phyloP scores from a whole-genome alignment of 2,797 vertebrate species.

The Gambelia wislizenii region DNA sequence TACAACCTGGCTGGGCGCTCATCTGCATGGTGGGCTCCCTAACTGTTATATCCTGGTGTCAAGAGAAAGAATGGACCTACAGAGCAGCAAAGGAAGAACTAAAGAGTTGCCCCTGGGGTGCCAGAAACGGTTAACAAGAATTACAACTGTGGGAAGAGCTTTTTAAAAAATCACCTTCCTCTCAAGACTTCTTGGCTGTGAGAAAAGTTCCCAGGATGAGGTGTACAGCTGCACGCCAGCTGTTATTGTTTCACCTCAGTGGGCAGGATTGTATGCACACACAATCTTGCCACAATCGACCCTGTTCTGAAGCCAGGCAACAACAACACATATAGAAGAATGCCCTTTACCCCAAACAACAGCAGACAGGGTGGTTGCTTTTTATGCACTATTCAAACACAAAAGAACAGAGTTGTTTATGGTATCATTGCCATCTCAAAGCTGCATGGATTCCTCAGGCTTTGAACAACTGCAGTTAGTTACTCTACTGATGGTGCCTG shows the following conservation, averaged over 20 bases:
- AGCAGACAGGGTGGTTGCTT: background rate
- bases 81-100: background rate
- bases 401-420: background rate
- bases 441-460: background rate
- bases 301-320: conserved; percentile 38
- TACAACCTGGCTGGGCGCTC: background rate
- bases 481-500: background rate
- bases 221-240: conserved; percentile 72
- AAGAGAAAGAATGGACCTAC: background rate
- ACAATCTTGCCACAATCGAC: conserved; percentile 30
- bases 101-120: conserved; percentile 18
- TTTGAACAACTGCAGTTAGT: background rate
- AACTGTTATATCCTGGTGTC: background rate
- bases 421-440: background rate
- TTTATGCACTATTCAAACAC: background rate
- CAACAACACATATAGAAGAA: background rate
- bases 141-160: conserved; percentile 41
- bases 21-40: background rate
- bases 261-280: background rate
- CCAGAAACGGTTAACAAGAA: conserved; percentile 59
- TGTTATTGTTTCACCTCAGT: conserved; percentile 65
- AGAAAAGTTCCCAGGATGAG: conserved; percentile 62
- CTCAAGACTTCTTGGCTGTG: conserved; percentile 21
- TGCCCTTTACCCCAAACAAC: background rate
- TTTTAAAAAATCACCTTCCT: conserved; percentile 35